phyloP scores from a whole-genome alignment of 2,888 invertebrate genomes.

The Drosophila merina region DNA sequence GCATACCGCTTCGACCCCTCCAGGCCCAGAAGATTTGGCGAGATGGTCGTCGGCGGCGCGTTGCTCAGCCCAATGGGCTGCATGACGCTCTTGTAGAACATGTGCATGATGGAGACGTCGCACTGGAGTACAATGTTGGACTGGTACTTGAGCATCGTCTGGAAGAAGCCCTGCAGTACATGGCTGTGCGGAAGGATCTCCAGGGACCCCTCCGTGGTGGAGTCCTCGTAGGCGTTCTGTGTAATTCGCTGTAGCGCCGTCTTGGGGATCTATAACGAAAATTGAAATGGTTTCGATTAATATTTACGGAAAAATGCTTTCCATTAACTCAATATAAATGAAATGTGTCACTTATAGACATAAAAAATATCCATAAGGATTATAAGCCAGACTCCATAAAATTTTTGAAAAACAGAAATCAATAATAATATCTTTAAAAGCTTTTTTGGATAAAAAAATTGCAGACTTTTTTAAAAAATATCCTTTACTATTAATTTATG shows the following conservation, averaged over 20 bases:
- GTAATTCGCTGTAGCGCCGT: constrained; percentile 83
- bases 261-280: constrained; percentile 78
- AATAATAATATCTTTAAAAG: too few relatives aligned
- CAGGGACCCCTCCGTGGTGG: constrained; percentile 82
- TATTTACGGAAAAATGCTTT: too few relatives aligned
- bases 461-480: too few relatives aligned
- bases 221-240: constrained; percentile 82
- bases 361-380: too few relatives aligned
- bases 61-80: constrained; percentile 82
- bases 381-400: too few relatives aligned
- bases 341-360: too few relatives aligned
- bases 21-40: constrained; percentile 83
- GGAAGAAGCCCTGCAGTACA: constrained; percentile 83
- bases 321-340: too few relatives aligned
- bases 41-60: constrained; percentile 82
- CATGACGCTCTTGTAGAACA: constrained; percentile 84
- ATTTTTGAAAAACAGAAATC: too few relatives aligned
- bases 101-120: constrained; percentile 83
- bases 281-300: neutral
- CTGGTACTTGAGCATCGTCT: constrained; percentile 83
- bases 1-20: constrained; percentile 82
- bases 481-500: neutral
- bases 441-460: too few relatives aligned
- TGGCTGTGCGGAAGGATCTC: constrained; percentile 84
- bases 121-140: constrained; percentile 82